Conservation (phyloP, 37 sponge, comb jelly and placozoan genomes). For the Oopsacas minuta region DNA sequence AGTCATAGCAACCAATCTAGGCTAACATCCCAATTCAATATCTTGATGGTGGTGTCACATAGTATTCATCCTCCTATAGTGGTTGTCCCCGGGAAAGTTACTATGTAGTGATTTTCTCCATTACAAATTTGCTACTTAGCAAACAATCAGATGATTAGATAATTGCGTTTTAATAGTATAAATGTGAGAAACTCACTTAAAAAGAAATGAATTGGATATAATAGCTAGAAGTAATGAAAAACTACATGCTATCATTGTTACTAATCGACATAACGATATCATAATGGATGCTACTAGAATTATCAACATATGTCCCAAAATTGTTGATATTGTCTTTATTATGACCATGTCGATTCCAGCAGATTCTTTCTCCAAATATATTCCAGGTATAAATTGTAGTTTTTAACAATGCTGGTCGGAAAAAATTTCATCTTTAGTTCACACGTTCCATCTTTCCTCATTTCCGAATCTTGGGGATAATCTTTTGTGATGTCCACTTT, state of each 20-base stretch:
- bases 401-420: neutral
- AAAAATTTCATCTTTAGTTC: neutral
- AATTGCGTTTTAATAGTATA: too few species aligned
- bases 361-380: neutral
- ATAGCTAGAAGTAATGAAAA: neutral
- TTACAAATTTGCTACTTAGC: neutral
- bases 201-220: neutral
- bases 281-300: neutral
- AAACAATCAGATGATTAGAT: too few species aligned
- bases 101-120: neutral
- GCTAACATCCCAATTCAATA: too few species aligned
- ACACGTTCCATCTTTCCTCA: neutral
- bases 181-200: neutral
- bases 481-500: neutral
- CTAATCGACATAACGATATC: neutral
- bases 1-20: too few species aligned
- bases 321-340: neutral
- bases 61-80: neutral
- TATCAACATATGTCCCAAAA: neutral
- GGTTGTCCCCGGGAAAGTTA: neutral
- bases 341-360: neutral
- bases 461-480: neutral
- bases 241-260: neutral
- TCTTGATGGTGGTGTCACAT: neutral
- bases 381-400: neutral